Conservation (phyloP, 2,113 vertebrate genomes). For the Malurus melanocephalus region DNA sequence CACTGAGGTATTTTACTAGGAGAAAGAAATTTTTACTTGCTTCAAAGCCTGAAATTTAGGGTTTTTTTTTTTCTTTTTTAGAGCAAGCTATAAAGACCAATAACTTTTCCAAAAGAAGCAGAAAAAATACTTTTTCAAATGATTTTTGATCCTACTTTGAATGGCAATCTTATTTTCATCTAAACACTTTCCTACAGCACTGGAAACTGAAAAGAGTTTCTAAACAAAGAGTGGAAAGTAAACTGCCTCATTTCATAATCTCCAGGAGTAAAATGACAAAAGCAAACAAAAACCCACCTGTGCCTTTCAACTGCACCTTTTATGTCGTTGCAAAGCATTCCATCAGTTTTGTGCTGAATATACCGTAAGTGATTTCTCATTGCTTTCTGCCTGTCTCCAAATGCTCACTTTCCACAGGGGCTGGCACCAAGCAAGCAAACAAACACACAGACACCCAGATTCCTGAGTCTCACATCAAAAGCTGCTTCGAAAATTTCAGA, state of each 20-base stretch:
- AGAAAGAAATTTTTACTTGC: not conserved
- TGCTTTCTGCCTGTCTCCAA: not conserved
- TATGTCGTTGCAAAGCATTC: not conserved
- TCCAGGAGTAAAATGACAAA: not conserved
- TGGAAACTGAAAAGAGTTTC: constrained; percentile 7
- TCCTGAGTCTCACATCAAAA: not conserved
- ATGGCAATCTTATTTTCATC: constrained; percentile 17
- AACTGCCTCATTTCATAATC: not conserved
- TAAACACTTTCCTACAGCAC: not conserved
- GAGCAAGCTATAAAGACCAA: not conserved
- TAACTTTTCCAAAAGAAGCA: constrained; percentile 1
- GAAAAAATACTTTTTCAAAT: not conserved
- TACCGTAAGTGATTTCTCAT: not conserved
- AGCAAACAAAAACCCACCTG: constrained; percentile 21
- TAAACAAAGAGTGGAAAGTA: constrained; percentile 2
- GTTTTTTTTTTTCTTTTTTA: not conserved
- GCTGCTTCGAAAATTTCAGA: not conserved
- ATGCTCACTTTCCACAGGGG: not conserved
- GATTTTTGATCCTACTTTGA: not conserved
- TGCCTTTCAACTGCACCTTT: constrained; percentile 14
- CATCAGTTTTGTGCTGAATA: not conserved
- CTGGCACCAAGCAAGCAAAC: not conserved
- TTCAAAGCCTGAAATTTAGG: not conserved
- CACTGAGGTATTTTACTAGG: not conserved
- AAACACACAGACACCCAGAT: not conserved